Evolutionary conservation across 2,113 vertebrate genomes (phyloP).

Genomic region (Malurus elegans): DNA sequence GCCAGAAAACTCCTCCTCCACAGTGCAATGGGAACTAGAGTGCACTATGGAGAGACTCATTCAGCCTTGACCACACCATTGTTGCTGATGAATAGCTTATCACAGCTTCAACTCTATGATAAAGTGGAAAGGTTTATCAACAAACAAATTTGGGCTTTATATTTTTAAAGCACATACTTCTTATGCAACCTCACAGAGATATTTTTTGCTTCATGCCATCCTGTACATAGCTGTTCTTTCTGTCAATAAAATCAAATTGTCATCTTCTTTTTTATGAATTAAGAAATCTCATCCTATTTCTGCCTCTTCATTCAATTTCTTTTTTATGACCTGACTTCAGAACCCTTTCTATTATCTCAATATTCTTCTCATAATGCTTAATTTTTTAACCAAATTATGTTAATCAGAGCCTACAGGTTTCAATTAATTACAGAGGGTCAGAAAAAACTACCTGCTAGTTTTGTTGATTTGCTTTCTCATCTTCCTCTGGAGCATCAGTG

Average conservation of each 20-base stretch:
- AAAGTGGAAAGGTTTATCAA: not conserved
- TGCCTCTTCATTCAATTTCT: not conserved
- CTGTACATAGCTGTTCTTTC: not conserved
- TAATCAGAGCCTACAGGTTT: not conserved
- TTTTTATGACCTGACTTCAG: not conserved
- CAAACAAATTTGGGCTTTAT: not conserved
- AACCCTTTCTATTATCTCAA: not conserved
- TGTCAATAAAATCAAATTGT: not conserved
- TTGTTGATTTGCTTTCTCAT: not conserved
- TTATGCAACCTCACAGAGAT: not conserved
- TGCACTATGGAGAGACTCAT: rapidly evolving
- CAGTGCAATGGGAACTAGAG: not conserved
- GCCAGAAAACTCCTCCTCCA: not conserved
- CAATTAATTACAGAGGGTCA: not conserved
- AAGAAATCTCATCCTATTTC: not conserved
- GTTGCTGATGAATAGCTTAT: not conserved
- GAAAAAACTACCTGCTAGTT: not conserved
- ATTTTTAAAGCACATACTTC: not conserved
- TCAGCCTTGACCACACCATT: not conserved
- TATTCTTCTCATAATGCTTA: not conserved
- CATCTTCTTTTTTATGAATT: not conserved
- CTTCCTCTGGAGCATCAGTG: not conserved
- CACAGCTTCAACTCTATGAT: not conserved
- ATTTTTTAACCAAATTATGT: not conserved
- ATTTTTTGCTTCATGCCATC: not conserved